Conservation (phyloP, 2,113 vertebrate species). For the Dasyprocta punctata region DNA sequence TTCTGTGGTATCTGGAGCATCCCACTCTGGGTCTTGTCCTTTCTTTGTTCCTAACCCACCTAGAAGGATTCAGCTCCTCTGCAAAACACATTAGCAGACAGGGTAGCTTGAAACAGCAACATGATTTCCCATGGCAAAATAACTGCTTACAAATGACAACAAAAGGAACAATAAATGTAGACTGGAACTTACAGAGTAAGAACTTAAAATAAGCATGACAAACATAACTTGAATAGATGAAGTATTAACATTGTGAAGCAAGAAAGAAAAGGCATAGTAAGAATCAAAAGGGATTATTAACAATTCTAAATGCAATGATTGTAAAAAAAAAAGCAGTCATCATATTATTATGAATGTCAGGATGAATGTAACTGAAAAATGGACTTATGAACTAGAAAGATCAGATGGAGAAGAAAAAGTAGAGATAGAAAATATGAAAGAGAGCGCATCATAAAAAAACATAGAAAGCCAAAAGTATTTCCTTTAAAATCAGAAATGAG, state of each 20-base stretch:
- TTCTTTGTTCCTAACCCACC: not conserved
- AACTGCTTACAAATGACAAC: not conserved
- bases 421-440: not conserved
- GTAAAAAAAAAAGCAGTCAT: not conserved
- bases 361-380: not conserved
- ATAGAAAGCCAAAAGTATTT: not conserved
- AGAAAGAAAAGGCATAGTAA: not conserved
- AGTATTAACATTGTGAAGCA: not conserved
- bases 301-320: not conserved
- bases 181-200: not conserved
- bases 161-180: not conserved
- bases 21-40: not conserved
- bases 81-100: not conserved
- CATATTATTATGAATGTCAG: not conserved
- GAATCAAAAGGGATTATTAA: not conserved
- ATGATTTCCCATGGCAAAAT: not conserved
- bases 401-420: not conserved
- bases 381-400: not conserved
- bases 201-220: not conserved
- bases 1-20: not conserved
- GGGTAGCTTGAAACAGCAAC: not conserved
- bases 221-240: not conserved
- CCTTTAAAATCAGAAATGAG: not conserved
- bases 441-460: not conserved
- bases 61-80: not conserved